phyloP scores from a whole-genome alignment of 2,888 invertebrate species.

The Rhimphoctona megacephalus region DNA sequence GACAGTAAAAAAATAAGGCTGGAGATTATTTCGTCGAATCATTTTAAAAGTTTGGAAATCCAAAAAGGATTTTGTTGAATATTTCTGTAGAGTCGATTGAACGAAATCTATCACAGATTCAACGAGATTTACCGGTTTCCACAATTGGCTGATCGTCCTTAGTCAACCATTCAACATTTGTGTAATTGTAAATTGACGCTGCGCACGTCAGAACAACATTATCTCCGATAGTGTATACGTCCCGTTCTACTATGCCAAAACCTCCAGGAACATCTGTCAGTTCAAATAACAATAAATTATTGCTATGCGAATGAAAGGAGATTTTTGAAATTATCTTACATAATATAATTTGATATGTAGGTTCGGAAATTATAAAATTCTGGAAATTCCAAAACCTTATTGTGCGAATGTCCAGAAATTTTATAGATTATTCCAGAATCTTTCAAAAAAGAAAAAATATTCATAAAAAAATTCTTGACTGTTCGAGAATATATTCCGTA shows the following conservation, averaged over 20 bases:
- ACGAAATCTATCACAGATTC: conserved; percentile 23
- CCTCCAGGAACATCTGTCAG: conserved; percentile 85
- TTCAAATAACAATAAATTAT: conserved; percentile 17
- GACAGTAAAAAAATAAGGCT: not conserved
- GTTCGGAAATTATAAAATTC: no score
- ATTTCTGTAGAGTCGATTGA: not conserved
- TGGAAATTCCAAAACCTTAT: no score
- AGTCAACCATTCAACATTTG: conserved; percentile 86
- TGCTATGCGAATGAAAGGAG: not conserved
- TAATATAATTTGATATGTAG: no score
- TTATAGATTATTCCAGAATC: no score
- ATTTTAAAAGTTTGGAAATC: not conserved
- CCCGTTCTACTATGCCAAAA: conserved; percentile 82
- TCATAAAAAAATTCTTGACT: no score
- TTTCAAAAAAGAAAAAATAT: no score
- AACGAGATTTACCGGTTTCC: conserved; percentile 72
- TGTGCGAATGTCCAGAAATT: no score
- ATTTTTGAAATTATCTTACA: not conserved
- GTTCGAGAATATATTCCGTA: no score
- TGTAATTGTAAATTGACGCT: conserved; percentile 85
- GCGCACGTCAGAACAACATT: conserved; percentile 87
- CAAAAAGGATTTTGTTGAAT: not conserved
- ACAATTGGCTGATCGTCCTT: conserved; percentile 66
- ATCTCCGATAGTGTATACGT: conserved; percentile 86
- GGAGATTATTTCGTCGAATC: not conserved